phyloP scores from a whole-genome alignment of 2,113 vertebrate genomes.

The Ammodytes marinus region DNA sequence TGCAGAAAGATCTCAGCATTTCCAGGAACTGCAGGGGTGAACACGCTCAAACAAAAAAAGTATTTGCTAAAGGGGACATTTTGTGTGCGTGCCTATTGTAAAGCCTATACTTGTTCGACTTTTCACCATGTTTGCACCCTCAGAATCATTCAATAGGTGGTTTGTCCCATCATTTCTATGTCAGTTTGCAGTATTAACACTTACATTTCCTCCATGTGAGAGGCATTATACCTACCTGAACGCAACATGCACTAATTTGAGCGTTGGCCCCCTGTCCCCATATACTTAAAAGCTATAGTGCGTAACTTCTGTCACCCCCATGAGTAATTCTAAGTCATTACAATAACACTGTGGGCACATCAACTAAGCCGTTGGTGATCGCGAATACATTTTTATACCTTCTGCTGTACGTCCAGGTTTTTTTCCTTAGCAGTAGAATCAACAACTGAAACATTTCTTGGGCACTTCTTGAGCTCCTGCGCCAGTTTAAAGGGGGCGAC shows the following conservation, averaged over 20 bases:
- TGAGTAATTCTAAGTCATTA: too few relatives aligned
- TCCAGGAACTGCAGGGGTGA: conserved; percentile 13
- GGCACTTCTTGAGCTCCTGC: too few relatives aligned
- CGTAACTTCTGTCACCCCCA: too few relatives aligned
- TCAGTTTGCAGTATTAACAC: too few relatives aligned
- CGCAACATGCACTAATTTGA: conserved; percentile 15
- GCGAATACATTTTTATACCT: too few relatives aligned
- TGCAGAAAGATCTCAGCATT: conserved; percentile 13
- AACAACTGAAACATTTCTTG: too few relatives aligned
- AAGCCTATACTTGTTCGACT: not conserved
- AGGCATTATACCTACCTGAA: not conserved
- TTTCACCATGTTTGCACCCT: not conserved
- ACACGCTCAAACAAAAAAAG: not conserved
- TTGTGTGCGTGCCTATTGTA: not conserved
- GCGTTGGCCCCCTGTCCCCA: not conserved
- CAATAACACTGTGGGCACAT: too few relatives aligned
- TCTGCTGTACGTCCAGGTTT: too few relatives aligned
- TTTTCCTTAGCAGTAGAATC: too few relatives aligned
- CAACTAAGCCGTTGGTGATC: too few relatives aligned
- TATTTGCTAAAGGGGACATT: not conserved
- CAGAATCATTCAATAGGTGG: not conserved
- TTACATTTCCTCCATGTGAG: not conserved
- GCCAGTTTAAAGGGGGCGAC: too few relatives aligned
- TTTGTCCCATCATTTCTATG: not conserved
- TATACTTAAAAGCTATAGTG: not conserved